Base-by-base conservation (phyloP, 92 coral and sea anemone genomes). In the Micromussa lordhowensis region DNA sequence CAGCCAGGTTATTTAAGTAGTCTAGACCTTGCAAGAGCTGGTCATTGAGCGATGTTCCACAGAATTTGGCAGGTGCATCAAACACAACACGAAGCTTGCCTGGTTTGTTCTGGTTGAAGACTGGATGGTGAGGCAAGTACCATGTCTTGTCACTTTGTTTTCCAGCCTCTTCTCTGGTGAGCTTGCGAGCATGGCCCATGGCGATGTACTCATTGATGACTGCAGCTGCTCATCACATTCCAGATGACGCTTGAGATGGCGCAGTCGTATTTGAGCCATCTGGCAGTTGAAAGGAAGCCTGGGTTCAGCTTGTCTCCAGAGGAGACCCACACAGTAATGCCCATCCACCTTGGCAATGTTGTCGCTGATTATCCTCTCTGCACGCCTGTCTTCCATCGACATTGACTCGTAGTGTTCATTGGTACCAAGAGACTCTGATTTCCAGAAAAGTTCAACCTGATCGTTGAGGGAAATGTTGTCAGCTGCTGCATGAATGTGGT, bases 11-110 rank as follows among this genome's bases (percentile, higher is more conserved):
- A 76, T 91, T 91, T 21, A 87, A 77, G 63, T 82, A 51, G 59
- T 88, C 86, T 44, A 89, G 89, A 44, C 94, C 94, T 31, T 83
- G 89, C 2, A 91, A 87, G 54, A 91, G 94, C 28, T 84, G 80
- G 14, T 88, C 78, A 29, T 87, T 91, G 0, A 91, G 77, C 0
- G 94, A 87, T 4, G 86, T 78, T 11, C 80, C 75, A 1, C 32
- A 35, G 30, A 82, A 82, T 31, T 35, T 87, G 57, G 91, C 72
- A 1, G 78, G 86, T 3, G 88, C 91, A 53, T 87, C 91, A 22
- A 91, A 87, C 64, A 87, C 91, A 28, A 73, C 82, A 8, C 94
- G 79, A 21, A 85, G 26, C 44, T 90, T 90, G 53, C 83, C 93
- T 31, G 92, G 85, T 38, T 85, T 90, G 32, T 75, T 63, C 7